A percentile compares a stretch with the other conserved stretches of the same genome.
Evolutionary conservation across 2,888 invertebrate genomes (phyloP).

Genomic region (Philaethria dido): DNA sequence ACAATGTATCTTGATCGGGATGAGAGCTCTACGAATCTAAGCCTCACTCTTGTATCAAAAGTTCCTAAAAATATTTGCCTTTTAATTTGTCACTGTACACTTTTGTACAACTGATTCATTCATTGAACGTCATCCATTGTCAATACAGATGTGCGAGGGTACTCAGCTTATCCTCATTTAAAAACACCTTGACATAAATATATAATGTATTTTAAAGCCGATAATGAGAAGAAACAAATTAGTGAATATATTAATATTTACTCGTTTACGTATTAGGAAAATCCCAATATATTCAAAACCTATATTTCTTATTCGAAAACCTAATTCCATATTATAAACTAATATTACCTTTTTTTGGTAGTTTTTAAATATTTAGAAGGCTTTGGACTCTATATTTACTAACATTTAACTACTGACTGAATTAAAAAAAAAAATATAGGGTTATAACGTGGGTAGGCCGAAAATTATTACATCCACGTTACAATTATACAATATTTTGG

Average conservation of each 20-base stretch:
- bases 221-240: constrained; percentile 31
- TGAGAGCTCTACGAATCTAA: constrained; percentile 12
- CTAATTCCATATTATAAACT: background rate
- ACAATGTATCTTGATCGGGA: background rate
- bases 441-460: too few species aligned
- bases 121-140: constrained; percentile 36
- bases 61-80: constrained; percentile 19
- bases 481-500: too few species aligned
- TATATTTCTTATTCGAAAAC: background rate
- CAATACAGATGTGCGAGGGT: constrained; percentile 43
- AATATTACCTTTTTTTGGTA: background rate
- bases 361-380: background rate
- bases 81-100: constrained; percentile 14
- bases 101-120: constrained; percentile 18
- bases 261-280: constrained; percentile 22
- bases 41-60: background rate
- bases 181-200: constrained; percentile 45
- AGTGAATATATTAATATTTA: constrained; percentile 15
- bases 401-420: too few species aligned
- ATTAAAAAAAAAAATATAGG: too few species aligned
- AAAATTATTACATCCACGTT: too few species aligned
- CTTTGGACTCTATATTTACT: too few species aligned
- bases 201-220: constrained; percentile 37
- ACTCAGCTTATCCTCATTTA: constrained; percentile 43
- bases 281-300: background rate